Evolutionary conservation across 2,113 vertebrate species (phyloP), one percentile per base, ranked within the genome.

Genomic region (Pyrgilauda ruficollis): DNA sequence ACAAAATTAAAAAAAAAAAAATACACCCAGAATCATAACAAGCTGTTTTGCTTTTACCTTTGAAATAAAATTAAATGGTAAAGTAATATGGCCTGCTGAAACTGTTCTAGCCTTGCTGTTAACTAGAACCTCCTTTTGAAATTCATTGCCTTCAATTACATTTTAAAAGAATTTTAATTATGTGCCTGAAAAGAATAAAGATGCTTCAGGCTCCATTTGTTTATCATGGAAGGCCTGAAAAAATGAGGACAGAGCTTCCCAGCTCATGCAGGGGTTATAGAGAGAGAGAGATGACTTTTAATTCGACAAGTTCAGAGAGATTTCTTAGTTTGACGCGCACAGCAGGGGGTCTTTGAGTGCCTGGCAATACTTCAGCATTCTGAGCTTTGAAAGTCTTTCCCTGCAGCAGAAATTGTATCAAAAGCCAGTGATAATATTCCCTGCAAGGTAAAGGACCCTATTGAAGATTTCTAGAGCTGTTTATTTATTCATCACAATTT

Each of bases 221-320:
- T 98, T 98, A 98, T 98, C 97, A 50, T 98, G 96, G 97, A 97
- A 96, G 91, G 96, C 97, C 96, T 96, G 91, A 92, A 98, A 98
- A 98, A 98, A 97, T 95, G 98, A 98, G 98, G 98, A 97, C 98
- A 98, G 98, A 98, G 98, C 98, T 98, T 98, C 97, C 97, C 98
- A 97, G 98, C 98, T 98, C 98, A 98, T 96, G 98, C 97, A 98
- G 97, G 98, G 98, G 98, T 98, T 98, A 98, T 97, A 97, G 97
- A 98, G 98, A 98, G 98, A 98, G 98, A 97, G 98, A 98, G 98
- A 99, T 98, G 98, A 98, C 98, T 99, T 98, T 99, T 99, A 99
- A 99, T 99, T 99, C 98, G 98, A 98, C 98, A 98, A 99, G 98
- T 98, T 99, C 98, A 99, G 98, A 99, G 98, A 98, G 98, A 99